Evolutionary conservation across 2,888 invertebrate genomes (phyloP), one percentile per base, ranked within the genome.

Genomic region (Gastrophysa polygoni): DNA sequence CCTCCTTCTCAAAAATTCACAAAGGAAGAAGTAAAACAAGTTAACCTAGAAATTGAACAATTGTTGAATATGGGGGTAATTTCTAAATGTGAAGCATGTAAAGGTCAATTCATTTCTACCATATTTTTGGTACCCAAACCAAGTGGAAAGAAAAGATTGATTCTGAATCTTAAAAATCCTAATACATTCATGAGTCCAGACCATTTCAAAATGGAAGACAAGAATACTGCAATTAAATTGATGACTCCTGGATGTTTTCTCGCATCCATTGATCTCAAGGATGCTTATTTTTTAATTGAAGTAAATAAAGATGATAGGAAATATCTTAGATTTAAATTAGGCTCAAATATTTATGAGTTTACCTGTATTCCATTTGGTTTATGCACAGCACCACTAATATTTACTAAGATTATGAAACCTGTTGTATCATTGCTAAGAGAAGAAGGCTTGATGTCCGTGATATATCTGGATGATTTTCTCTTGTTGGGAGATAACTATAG

Each of bases 11-110:
- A 43, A 43, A 38, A 38, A 3, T 54, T 34, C 21, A 11, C 43
- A 21, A 14, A 21, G 14, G 21, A 11, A n/a, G 54, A 54, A 54
- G 21, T 16, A 38, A 11, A 7, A 8, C 20, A 21, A n/a, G 16
- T 54, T 18, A 34, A 20, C 2, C 10, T 38, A n/a, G 43, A 54
- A 54, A 54, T 54, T 34, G 21, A 54, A 14, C 54, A 38, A 11
- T 14, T 54, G 21, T 4, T 54, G 20, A 38, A 20, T 11, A 50
- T 50, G 5, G 49, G 28, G 6, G 50, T 28, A n/a, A 29, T 50
- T 50, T 10, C 28, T 1, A 11, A 17, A 11, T 50, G 50, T 29
- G 6, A 3, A 1, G 1, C 50, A n/a, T 28, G 21, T 50, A 18
- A 18, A 2, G 16, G 10, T n/a, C 29, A 50, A 16, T 50, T 50